Evolutionary conservation across 2,113 vertebrate species (phyloP).

Genomic region (Carlito syrichta): DNA sequence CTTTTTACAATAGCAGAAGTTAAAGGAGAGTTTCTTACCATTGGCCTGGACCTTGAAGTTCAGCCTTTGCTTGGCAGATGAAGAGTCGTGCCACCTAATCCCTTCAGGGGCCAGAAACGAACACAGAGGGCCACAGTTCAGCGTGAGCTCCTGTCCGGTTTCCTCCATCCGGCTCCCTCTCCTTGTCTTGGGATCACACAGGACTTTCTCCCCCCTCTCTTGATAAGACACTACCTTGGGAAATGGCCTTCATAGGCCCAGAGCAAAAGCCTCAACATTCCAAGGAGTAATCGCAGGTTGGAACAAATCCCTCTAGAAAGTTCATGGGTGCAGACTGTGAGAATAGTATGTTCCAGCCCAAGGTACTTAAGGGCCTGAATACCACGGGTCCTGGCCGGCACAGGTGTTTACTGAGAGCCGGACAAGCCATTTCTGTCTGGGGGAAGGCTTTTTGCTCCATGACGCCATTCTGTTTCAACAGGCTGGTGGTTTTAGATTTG

Average conservation of each 20-base stretch:
- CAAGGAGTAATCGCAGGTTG: neutral
- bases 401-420: neutral
- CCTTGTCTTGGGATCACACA: neutral
- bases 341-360: slow-evolving; percentile 33
- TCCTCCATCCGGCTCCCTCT: neutral
- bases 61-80: neutral
- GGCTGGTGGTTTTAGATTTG: neutral
- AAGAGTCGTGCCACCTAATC: neutral
- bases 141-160: fast-evolving
- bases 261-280: slow-evolving; percentile 15
- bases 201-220: neutral
- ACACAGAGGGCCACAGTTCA: fast-evolving
- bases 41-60: neutral
- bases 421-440: neutral
- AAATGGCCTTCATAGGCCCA: neutral
- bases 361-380: neutral
- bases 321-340: neutral
- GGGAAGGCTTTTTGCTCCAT: neutral
- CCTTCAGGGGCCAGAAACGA: neutral
- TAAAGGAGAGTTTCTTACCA: neutral
- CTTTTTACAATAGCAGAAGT: neutral
- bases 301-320: neutral
- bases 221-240: neutral
- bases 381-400: neutral
- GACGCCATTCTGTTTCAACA: neutral